Evolutionary conservation across 92 coral and sea anemone genomes (phyloP).

Genomic region (Porites evermanni): DNA sequence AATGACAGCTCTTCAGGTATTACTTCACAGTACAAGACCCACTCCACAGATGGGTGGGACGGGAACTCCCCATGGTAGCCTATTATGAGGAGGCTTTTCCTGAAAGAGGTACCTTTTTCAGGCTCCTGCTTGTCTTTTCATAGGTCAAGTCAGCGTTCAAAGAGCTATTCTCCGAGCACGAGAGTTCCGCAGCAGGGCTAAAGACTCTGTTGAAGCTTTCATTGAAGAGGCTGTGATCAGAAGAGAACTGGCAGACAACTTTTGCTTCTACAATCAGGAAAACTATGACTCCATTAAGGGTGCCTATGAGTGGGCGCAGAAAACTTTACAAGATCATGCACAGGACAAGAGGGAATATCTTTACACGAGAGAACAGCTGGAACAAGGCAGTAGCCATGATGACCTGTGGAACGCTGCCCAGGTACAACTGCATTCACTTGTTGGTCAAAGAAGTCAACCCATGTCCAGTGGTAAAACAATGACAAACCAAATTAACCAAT

Average conservation of each 20-base stretch:
- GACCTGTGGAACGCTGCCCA: constrained; percentile 92
- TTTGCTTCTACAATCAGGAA: constrained; percentile 74
- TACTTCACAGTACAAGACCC: too few species aligned
- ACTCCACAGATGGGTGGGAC: too few species aligned
- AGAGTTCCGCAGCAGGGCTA: constrained; percentile 65
- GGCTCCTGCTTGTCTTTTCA: too few species aligned
- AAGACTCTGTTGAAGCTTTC: constrained; percentile 80
- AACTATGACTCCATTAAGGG: constrained; percentile 76
- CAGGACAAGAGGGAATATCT: constrained; percentile 73
- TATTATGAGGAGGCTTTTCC: too few species aligned
- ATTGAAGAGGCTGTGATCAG: constrained; percentile 80
- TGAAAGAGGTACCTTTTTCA: too few species aligned
- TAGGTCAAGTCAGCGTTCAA: constrained; percentile 79
- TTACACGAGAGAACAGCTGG: constrained; percentile 71
- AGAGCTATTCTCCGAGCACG: constrained; percentile 79
- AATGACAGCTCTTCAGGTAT: too few species aligned
- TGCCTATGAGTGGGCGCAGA: constrained; percentile 81
- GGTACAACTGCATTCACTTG: constrained; percentile 28
- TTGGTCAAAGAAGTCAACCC: background rate
- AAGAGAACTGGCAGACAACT: constrained; percentile 81
- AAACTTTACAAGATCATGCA: constrained; percentile 73
- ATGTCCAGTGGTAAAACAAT: too few species aligned
- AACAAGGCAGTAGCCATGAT: constrained; percentile 75
- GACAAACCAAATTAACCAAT: too few species aligned
- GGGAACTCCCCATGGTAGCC: too few species aligned